Base-by-base conservation (phyloP, 2,113 vertebrate species). In the Phoxinus phoxinus region DNA sequence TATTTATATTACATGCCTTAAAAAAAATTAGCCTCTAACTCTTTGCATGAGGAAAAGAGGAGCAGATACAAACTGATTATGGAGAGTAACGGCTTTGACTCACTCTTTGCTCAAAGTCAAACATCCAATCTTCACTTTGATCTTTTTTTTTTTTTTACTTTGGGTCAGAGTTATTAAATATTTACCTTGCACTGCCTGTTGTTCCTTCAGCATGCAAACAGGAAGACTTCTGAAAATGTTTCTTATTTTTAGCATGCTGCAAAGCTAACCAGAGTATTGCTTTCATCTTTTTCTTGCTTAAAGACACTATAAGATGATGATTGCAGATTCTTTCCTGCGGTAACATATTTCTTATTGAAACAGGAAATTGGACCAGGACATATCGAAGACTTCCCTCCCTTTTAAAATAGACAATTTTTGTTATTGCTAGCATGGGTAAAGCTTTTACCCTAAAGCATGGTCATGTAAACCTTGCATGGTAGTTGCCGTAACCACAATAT, bases 161-260 rank as follows among this genome's bases (percentile, higher is more conserved):
- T 86, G 92, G 88, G 92, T 90, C 93, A 93, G 91, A 89, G 86
- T 89, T 93, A 93, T 94, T 93, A 95, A 95, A 95, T 95, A 95
- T 94, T 96, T 95, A 95, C 92, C 87, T 89, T 77, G 82, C 88
- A 81, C 92, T 92, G 94, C 94, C 93, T 90, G 93, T 95, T 93
- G 89, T 91, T 93, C 86, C 88, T 89, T 88, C 89, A 92, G 92
- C 91, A 92, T 91, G 91, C 90, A 92, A 92, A 93, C 92, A 91
- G 90, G 56, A 85, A 87, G 27, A 86, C 86, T 81, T 91, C 88
- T 91, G 91, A 89, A 94, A 92, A 93, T 90, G 92, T 93, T 93
- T 92, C 88, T 93, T 91, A 93, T 75, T 85, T 91, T 88, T 92
- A 89, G 91, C 86, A 90, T 90, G 1, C 7, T 48, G 77, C 23